Conservation (phyloP, 2,888 invertebrate species). For the Adelphocoris suturalis region DNA sequence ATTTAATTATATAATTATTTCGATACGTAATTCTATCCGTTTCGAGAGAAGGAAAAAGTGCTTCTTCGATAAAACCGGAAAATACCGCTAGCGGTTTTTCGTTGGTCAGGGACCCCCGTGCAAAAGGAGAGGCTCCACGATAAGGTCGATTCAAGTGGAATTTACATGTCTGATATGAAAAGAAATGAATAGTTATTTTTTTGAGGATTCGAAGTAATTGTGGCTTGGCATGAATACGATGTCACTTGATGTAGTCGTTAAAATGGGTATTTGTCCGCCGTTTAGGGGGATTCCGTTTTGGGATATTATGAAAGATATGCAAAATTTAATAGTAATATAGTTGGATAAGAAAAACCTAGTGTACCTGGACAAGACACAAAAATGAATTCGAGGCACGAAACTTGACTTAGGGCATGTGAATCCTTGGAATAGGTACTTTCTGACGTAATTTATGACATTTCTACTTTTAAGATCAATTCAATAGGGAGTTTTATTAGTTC, state of each 20-base stretch:
- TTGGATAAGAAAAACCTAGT: too few species aligned
- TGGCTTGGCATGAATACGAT: conserved; percentile 45
- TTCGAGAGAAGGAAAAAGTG: conserved; percentile 15
- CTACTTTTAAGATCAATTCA: too few species aligned
- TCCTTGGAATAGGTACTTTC: too few species aligned
- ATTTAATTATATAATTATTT: conserved; percentile 64
- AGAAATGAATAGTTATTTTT: conserved; percentile 28
- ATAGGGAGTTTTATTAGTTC: too few species aligned
- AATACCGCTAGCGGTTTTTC: conserved; percentile 47
- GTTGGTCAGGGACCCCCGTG: conserved; percentile 12
- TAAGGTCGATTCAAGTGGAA: conserved; percentile 17
- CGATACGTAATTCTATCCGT: conserved; percentile 52
- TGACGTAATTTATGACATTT: too few species aligned
- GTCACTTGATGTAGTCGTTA: not conserved
- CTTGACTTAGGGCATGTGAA: too few species aligned
- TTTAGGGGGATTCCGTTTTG: not conserved
- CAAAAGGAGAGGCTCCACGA: conserved; percentile 34
- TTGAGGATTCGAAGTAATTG: conserved; percentile 15
- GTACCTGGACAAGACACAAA: too few species aligned
- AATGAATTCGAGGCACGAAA: too few species aligned
- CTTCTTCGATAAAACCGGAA: conserved; percentile 36
- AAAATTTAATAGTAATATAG: not conserved
- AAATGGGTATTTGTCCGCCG: not conserved
- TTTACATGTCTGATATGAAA: conserved; percentile 43
- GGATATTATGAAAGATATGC: conserved; percentile 6